Percentiles rank a stretch among this genome's conserved stretches.
Evolutionary conservation across 1,140 invertebrate species (phyloP).

Genomic region (Saccostrea cuccullata): DNA sequence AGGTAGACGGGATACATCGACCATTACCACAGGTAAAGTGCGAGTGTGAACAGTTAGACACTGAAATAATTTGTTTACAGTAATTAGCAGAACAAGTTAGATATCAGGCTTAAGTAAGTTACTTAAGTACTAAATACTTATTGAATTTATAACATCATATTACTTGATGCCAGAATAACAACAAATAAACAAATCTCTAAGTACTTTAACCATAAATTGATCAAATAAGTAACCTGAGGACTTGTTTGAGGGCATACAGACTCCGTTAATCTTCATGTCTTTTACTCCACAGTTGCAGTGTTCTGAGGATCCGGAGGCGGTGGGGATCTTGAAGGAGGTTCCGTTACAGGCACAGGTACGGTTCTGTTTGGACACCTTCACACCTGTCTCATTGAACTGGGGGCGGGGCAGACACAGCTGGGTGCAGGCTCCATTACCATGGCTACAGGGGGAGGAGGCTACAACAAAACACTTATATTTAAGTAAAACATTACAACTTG

Average conservation of each 20-base stretch:
- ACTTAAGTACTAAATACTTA: too few relatives aligned
- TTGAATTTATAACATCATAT: too few relatives aligned
- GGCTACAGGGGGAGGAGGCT: conserved; percentile 15
- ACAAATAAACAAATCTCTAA: too few relatives aligned
- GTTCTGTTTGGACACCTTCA: conserved; percentile 50
- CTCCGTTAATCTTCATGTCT: conserved; percentile 39
- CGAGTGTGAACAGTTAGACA: background rate
- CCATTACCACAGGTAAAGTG: conserved; percentile 80
- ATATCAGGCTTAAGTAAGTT: too few relatives aligned
- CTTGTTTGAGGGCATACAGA: background rate
- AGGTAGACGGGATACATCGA: conserved; percentile 94
- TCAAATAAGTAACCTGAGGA: background rate
- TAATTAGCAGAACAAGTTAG: too few relatives aligned
- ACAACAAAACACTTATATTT: background rate
- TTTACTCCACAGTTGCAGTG: conserved; percentile 60
- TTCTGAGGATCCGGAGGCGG: conserved; percentile 51
- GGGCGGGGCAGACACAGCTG: conserved; percentile 67
- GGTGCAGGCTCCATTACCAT: conserved; percentile 58
- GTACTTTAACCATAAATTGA: too few relatives aligned
- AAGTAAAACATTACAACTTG: background rate
- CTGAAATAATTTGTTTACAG: background rate
- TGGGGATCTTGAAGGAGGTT: background rate
- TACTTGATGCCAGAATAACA: too few relatives aligned
- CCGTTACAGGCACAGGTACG: conserved; percentile 67
- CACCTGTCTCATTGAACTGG: background rate